Conservation (phyloP, 2,888 invertebrate genomes). For the Rotaria sp. region DNA sequence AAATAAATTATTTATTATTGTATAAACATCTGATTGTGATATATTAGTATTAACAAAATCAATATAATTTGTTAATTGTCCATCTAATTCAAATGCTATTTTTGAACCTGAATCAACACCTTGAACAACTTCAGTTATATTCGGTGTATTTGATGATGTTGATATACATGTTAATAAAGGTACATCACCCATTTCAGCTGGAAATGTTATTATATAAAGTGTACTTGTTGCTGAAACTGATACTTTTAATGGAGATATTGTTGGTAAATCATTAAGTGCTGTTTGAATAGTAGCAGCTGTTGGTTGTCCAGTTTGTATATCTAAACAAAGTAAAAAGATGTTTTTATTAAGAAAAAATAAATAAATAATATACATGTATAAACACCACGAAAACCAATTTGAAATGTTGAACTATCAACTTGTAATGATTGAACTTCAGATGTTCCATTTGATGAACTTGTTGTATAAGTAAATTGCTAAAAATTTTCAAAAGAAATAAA, state of each 20-base stretch:
- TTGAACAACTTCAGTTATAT: slow-evolving; percentile 1
- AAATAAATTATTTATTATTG: slow-evolving; percentile 28
- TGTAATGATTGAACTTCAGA: slow-evolving; percentile 1
- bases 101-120: slow-evolving; percentile 21
- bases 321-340: slow-evolving; percentile 14
- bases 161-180: neutral
- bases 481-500: neutral
- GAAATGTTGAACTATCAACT: neutral
- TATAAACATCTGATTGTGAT: neutral
- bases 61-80: slow-evolving; percentile 8
- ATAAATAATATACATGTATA: slow-evolving; percentile 15
- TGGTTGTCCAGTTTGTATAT: neutral
- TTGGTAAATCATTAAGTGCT: slow-evolving; percentile 37
- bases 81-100: slow-evolving; percentile 28
- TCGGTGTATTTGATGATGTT: neutral
- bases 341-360: neutral
- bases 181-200: slow-evolving; percentile 30
- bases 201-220: slow-evolving; percentile 25
- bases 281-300: slow-evolving; percentile 11
- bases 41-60: neutral
- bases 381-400: neutral
- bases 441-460: neutral
- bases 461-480: neutral
- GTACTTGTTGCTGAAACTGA: slow-evolving; percentile 11
- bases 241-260: slow-evolving; percentile 28